Percentiles rank a stretch among this genome's conserved stretches.
Conservation (phyloP, 2,113 vertebrate genomes). For the Lanius collurio region DNA sequence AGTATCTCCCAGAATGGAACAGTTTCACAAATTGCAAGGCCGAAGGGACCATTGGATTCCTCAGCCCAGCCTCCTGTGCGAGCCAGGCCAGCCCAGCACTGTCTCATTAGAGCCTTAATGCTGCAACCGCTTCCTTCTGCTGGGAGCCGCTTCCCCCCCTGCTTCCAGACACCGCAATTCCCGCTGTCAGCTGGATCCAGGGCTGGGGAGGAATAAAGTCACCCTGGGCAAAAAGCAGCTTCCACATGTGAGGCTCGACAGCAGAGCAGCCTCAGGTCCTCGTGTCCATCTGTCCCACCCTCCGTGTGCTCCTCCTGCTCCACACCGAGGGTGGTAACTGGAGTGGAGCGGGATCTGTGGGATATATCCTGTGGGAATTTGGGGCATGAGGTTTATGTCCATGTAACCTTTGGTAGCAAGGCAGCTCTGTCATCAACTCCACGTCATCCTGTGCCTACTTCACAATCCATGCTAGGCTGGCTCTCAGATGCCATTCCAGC, state of each 20-base stretch:
- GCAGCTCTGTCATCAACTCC: neutral
- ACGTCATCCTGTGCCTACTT: neutral
- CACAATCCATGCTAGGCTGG: accelerated
- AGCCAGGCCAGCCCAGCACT: conserved; percentile 5
- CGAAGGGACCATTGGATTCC: conserved; percentile 29
- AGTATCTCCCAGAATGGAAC: conserved; percentile 44
- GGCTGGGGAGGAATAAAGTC: neutral
- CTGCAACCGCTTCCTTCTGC: conserved; percentile 6
- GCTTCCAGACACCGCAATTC: neutral
- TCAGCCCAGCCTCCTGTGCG: neutral
- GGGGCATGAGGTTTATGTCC: neutral
- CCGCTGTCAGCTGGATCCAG: neutral
- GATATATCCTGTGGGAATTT: neutral
- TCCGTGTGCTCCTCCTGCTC: neutral
- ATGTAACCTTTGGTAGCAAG: neutral
- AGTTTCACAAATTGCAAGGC: conserved; percentile 36
- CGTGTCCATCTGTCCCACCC: neutral
- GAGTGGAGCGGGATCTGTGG: neutral
- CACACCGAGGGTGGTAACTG: accelerated
- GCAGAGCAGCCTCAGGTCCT: neutral
- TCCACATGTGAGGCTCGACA: neutral
- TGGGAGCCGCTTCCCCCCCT: neutral
- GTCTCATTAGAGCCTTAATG: conserved; percentile 22
- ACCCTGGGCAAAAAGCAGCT: neutral
- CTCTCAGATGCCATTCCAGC: neutral